These are phyloP conservation scores for Nixonia krombeini DNA, from an alignment of 1,140 invertebrate species.

Conservation along the genomic window DNA sequence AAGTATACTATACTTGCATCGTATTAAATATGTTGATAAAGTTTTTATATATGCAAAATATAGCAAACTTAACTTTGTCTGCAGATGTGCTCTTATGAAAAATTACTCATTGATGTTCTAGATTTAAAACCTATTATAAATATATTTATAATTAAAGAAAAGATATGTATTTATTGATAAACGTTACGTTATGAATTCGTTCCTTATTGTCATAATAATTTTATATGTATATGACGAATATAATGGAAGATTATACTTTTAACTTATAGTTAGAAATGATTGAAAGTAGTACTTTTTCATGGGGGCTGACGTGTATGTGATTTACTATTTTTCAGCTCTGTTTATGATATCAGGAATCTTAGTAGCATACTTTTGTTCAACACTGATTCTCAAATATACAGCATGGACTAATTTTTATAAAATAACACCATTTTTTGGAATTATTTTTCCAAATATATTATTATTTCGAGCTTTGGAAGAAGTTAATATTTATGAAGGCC, in stretches of 20 bases:
- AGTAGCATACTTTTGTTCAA: constrained; percentile 45
- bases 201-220: neutral
- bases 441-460: constrained; percentile 53
- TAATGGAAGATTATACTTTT: no score
- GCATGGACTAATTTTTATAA: constrained; percentile 38
- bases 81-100: neutral
- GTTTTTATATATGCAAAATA: neutral
- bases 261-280: no score
- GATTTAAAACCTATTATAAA: no score
- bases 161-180: no score
- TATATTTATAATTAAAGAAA: no score
- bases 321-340: constrained; percentile 38
- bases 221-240: neutral
- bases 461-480: constrained; percentile 48
- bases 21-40: neutral
- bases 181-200: neutral
- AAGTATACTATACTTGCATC: constrained; percentile 12
- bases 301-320: neutral
- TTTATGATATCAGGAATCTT: constrained; percentile 46
- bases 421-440: constrained; percentile 47
- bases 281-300: neutral
- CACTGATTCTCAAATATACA: constrained; percentile 47
- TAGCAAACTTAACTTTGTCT: neutral
- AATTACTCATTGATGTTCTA: neutral
- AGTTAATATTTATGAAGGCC: constrained; percentile 51